phyloP scores from a whole-genome alignment of 2,113 vertebrate species.

The Malurus cyaneus region DNA sequence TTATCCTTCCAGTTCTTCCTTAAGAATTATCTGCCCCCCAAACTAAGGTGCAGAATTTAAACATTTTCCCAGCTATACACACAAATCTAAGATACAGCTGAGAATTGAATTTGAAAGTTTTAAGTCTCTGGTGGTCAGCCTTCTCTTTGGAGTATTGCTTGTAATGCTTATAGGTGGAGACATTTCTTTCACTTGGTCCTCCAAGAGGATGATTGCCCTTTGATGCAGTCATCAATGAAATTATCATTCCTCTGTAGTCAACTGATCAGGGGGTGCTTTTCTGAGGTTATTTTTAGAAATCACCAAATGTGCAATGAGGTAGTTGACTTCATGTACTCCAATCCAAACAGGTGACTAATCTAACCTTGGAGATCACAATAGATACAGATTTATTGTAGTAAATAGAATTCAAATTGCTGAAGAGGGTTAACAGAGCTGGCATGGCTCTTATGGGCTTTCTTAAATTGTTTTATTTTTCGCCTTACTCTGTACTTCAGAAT shows the following conservation, averaged over 20 bases:
- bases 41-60: not conserved
- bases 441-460: not conserved
- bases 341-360: not conserved
- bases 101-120: not conserved
- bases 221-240: not conserved
- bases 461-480: not conserved
- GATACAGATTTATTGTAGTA: not conserved
- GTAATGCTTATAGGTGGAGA: not conserved
- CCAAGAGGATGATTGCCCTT: not conserved
- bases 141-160: not conserved
- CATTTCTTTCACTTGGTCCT: not conserved
- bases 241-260: not conserved
- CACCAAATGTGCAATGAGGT: not conserved
- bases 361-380: not conserved
- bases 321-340: not conserved
- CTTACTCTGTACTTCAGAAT: not conserved
- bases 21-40: not conserved
- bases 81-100: not conserved
- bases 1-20: not conserved
- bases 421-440: not conserved
- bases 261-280: not conserved
- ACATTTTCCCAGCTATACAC: not conserved
- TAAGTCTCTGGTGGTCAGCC: not conserved
- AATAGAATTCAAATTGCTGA: not conserved
- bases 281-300: slow-evolving; percentile 3